Evolutionary conservation across 2,888 invertebrate genomes (phyloP).

Genomic region (Salticus scenicus): DNA sequence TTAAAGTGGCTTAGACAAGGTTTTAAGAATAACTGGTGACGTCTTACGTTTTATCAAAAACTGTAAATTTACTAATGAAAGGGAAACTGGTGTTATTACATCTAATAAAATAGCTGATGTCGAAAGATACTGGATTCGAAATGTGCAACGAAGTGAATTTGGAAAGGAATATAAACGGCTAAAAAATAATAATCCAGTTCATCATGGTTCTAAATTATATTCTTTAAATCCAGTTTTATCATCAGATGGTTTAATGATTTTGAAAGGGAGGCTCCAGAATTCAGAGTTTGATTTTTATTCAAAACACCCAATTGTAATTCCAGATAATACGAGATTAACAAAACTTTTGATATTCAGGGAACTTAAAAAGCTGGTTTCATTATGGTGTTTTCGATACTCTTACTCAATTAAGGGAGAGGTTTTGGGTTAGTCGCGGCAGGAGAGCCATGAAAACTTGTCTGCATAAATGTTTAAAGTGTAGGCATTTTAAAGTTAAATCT

Average conservation of each 20-base stretch:
- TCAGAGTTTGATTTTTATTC: neutral
- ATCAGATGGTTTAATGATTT: neutral
- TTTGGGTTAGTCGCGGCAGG: constrained; percentile 19
- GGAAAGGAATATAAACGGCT: neutral
- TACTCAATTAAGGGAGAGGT: constrained; percentile 9
- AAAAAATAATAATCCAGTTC: neutral
- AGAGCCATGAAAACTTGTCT: neutral
- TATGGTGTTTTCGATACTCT: constrained; percentile 15
- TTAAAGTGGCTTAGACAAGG: constrained; percentile 9
- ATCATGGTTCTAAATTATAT: neutral
- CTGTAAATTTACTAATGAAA: neutral
- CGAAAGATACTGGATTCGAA: neutral
- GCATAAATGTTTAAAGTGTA: constrained; percentile 10
- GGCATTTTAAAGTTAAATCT: constrained; percentile 1
- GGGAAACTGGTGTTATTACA: neutral
- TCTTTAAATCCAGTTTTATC: constrained; percentile 6
- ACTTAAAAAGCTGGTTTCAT: neutral
- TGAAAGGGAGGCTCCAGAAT: neutral
- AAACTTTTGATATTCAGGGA: neutral
- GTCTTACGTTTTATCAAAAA: neutral
- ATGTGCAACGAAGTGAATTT: constrained; percentile 9
- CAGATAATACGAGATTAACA: neutral
- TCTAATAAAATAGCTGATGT: neutral
- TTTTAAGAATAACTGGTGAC: neutral
- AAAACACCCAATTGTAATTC: neutral